Percentiles rank a stretch among this genome's conserved stretches.
Conservation (phyloP, 2,113 vertebrate genomes). For the Triplophysa tibetana region DNA sequence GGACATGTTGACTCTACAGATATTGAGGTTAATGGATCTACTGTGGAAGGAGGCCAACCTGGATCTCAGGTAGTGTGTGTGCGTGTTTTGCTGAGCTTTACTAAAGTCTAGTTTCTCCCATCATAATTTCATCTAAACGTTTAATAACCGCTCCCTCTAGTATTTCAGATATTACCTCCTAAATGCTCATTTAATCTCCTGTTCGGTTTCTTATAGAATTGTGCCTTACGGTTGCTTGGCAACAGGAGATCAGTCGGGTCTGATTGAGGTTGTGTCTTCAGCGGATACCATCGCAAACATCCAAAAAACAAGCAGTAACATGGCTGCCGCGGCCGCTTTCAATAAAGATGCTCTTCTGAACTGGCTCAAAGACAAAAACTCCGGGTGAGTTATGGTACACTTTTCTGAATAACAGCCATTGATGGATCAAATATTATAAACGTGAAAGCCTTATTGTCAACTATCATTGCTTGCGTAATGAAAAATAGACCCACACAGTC, state of each 20-base stretch:
- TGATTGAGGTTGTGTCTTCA: conserved; percentile 95
- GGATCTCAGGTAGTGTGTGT: conserved; percentile 84
- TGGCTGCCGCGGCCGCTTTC: conserved; percentile 95
- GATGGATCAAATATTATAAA: not conserved
- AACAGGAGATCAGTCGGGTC: conserved; percentile 91
- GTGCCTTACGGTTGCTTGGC: conserved; percentile 95
- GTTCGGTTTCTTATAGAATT: conserved; percentile 75
- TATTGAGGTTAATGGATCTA: conserved; percentile 91
- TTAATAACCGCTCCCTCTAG: not conserved
- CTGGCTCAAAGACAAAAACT: conserved; percentile 97
- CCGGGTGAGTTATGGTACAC: conserved; percentile 76
- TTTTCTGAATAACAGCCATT: not conserved
- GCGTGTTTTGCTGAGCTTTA: not conserved
- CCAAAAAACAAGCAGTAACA: conserved; percentile 95
- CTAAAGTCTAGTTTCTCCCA: too few species aligned
- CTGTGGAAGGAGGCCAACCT: conserved; percentile 96
- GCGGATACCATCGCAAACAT: conserved; percentile 98
- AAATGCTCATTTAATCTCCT: not conserved
- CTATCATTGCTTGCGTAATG: too few species aligned
- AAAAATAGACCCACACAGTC: too few species aligned
- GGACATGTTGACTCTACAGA: conserved; percentile 96
- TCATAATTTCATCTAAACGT: not conserved
- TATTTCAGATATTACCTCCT: not conserved
- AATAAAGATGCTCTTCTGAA: conserved; percentile 98
- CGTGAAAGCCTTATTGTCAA: too few species aligned